phyloP scores from a whole-genome alignment of 23 tunicate species.

The Ciona savignyi region DNA sequence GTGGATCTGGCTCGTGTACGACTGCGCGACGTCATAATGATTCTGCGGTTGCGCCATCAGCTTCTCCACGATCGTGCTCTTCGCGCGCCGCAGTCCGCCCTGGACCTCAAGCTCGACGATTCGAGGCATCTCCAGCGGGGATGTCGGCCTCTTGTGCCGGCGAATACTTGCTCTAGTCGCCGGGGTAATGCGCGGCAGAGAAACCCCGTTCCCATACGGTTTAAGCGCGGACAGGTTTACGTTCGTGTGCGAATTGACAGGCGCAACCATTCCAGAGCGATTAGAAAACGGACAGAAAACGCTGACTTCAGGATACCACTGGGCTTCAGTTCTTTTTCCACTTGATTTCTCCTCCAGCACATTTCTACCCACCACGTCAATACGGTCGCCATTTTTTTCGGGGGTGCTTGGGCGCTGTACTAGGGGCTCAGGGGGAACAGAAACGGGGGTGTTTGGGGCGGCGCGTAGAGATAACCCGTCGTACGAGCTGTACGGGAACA shows the following conservation, averaged over 20 bases:
- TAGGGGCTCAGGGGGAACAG: background rate
- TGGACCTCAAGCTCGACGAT: constrained; percentile 53
- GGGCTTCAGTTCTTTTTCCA: background rate
- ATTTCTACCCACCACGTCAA: constrained; percentile 8
- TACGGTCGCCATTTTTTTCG: background rate
- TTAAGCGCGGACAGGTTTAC: background rate
- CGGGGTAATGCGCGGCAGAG: constrained; percentile 4
- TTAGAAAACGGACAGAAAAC: constrained; percentile 35
- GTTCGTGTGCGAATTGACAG: constrained; percentile 17
- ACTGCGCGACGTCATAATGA: constrained; percentile 3
- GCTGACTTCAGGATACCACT: constrained; percentile 36
- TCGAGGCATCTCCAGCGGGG: constrained; percentile 5
- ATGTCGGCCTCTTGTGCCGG: background rate
- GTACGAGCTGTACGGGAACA: constrained; percentile 7
- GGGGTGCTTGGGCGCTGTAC: background rate
- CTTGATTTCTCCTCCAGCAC: constrained; percentile 15
- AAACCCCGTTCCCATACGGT: background rate
- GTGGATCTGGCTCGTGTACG: constrained; percentile 13
- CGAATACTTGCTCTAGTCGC: constrained; percentile 12
- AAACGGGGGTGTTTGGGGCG: constrained; percentile 6
- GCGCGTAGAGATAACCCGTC: constrained; percentile 2
- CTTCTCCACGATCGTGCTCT: constrained; percentile 12
- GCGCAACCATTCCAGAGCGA: constrained; percentile 22
- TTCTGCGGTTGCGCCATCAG: background rate
- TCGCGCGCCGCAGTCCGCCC: constrained; percentile 39